Evolutionary conservation across 2,888 invertebrate genomes (phyloP).

Genomic region (Eristalis pertinax): DNA sequence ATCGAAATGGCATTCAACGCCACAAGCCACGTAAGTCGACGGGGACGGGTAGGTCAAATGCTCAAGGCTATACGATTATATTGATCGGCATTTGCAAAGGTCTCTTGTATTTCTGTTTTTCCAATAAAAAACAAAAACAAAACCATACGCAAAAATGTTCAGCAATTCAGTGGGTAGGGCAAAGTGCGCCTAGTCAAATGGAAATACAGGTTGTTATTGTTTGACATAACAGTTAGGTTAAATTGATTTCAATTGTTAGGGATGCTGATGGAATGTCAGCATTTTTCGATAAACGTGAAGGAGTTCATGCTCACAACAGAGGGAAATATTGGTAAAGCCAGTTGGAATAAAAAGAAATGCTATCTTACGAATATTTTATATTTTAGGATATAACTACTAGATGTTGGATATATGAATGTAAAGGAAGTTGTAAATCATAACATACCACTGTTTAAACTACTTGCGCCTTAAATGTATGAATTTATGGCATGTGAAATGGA

Average conservation of each 20-base stretch:
- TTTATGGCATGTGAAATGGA: too few relatives aligned
- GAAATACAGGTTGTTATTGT: constrained; percentile 9
- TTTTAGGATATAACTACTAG: too few relatives aligned
- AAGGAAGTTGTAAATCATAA: too few relatives aligned
- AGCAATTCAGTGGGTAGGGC: neutral
- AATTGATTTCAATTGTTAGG: constrained; percentile 30
- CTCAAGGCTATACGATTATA: neutral
- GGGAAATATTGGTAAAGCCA: too few relatives aligned
- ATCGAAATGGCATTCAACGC: neutral
- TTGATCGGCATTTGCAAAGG: neutral
- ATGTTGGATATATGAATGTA: too few relatives aligned
- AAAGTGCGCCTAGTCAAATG: neutral
- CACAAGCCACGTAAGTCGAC: neutral
- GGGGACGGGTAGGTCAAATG: neutral
- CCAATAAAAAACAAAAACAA: neutral
- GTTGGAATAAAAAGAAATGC: too few relatives aligned
- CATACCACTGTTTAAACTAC: too few relatives aligned
- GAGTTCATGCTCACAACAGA: too few relatives aligned
- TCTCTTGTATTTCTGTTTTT: neutral
- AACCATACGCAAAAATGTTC: neutral
- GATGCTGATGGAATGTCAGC: neutral
- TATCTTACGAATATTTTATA: too few relatives aligned
- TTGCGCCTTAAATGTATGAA: too few relatives aligned
- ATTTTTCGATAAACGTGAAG: neutral
- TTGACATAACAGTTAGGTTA: constrained; percentile 30